A percentile compares a stretch with the other conserved stretches of the same genome.
Evolutionary conservation across 2,797 vertebrate genomes (phyloP).

Genomic region (Threskiornis aethiopicus): DNA sequence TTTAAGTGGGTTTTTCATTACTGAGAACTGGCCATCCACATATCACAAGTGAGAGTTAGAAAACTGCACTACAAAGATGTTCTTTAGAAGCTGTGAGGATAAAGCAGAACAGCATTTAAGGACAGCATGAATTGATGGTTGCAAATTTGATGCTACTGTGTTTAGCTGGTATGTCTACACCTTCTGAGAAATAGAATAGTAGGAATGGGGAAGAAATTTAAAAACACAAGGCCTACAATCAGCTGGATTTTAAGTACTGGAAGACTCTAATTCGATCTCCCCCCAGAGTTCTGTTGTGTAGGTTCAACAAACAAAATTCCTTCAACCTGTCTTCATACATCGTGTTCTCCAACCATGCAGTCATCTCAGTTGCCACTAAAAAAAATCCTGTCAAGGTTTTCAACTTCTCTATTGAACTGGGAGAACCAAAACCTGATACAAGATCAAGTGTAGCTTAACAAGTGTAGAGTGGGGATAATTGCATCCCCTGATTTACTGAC

Average conservation of each 20-base stretch:
- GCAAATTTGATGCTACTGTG: not conserved
- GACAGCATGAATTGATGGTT: not conserved
- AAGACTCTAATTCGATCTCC: not conserved
- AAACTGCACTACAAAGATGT: not conserved
- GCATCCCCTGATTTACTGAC: not conserved
- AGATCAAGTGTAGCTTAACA: not conserved
- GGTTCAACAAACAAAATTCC: not conserved
- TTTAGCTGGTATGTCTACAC: not conserved
- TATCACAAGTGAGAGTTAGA: not conserved
- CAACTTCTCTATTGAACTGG: not conserved
- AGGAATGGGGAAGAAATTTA: not conserved
- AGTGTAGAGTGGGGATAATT: not conserved
- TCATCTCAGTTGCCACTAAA: not conserved
- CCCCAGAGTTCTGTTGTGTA: not conserved
- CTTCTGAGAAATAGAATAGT: not conserved
- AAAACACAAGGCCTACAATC: not conserved
- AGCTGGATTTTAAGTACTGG: not conserved
- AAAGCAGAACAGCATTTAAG: not conserved
- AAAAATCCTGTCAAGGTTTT: not conserved
- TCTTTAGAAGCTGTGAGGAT: not conserved
- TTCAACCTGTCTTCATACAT: not conserved
- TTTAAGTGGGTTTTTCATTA: not conserved
- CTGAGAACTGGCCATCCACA: not conserved
- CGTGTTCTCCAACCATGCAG: not conserved
- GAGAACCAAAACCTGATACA: not conserved